These are phyloP conservation scores for Pseudopipra pipra DNA, from an alignment of 2,113 vertebrate species.

Conservation along the genomic window DNA sequence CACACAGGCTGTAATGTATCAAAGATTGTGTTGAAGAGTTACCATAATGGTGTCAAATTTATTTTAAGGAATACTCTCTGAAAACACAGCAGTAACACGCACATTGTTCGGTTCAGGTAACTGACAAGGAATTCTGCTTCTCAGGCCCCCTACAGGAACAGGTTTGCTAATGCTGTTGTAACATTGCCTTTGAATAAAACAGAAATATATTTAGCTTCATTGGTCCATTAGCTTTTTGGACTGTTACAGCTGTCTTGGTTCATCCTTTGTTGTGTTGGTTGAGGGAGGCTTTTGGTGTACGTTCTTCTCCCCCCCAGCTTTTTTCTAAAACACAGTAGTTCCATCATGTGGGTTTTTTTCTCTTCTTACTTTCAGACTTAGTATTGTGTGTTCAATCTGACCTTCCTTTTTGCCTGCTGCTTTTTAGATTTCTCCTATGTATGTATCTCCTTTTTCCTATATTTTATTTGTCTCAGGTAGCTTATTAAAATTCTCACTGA, in stretches of 20 bases:
- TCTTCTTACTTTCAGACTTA: background rate
- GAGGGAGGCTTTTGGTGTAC: background rate
- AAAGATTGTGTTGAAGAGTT: background rate
- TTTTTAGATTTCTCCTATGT: background rate
- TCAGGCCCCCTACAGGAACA: background rate
- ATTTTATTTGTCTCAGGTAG: background rate
- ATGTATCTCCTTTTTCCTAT: background rate
- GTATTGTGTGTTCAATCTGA: background rate
- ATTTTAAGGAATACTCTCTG: background rate
- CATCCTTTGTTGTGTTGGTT: background rate
- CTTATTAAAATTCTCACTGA: background rate
- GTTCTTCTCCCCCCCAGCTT: background rate
- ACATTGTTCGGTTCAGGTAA: rapidly evolving
- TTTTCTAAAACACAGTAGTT: rapidly evolving
- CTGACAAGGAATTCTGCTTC: background rate
- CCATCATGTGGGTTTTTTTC: background rate
- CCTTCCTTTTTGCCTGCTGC: background rate
- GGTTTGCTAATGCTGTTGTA: background rate
- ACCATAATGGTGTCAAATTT: background rate
- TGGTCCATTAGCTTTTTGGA: background rate
- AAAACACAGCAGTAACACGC: background rate
- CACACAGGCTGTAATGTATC: background rate
- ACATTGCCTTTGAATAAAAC: background rate
- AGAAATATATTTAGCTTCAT: background rate
- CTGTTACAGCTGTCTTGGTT: background rate